These are phyloP conservation scores for Drosophila triauraria DNA, from an alignment of 1,140 invertebrate genomes.

Conservation along the genomic window DNA sequence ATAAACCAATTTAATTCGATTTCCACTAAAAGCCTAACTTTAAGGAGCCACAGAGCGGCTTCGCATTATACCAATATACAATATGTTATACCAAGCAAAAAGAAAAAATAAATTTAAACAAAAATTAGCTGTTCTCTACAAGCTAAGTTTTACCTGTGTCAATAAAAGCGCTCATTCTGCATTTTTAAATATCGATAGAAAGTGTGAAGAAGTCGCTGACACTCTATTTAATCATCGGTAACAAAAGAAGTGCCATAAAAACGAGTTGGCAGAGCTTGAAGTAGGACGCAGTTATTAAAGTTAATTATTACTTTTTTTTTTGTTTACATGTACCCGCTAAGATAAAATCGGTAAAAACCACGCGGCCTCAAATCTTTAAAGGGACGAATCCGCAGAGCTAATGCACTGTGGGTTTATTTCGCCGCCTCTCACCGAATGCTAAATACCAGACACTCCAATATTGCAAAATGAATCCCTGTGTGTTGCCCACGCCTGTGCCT, in stretches of 20 bases:
- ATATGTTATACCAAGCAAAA: too few species aligned
- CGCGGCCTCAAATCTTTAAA: neutral
- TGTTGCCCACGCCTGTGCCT: constrained; percentile 87
- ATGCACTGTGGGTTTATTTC: constrained; percentile 15
- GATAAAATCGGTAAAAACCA: neutral
- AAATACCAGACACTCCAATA: constrained; percentile 3
- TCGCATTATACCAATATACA: too few species aligned
- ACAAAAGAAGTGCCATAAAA: neutral
- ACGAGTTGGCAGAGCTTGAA: constrained; percentile 10
- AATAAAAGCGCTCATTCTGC: neutral
- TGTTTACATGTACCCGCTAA: constrained; percentile 17
- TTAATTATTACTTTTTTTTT: constrained; percentile 21
- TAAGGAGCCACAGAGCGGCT: too few species aligned
- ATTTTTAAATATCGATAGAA: neutral
- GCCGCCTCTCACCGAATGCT: constrained; percentile 4
- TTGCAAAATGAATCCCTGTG: constrained; percentile 87
- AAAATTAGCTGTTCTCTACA: too few species aligned
- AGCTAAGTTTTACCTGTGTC: neutral
- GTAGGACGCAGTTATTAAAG: constrained; percentile 18
- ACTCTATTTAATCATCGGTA: neutral
- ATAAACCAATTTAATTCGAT: too few species aligned
- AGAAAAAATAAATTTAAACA: too few species aligned
- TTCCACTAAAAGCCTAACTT: too few species aligned
- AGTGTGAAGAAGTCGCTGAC: neutral
- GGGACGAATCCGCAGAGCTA: constrained; percentile 6